These are phyloP conservation scores for Tangara arthus DNA, from an alignment of 2,797 vertebrate species.

Conservation along the genomic window DNA sequence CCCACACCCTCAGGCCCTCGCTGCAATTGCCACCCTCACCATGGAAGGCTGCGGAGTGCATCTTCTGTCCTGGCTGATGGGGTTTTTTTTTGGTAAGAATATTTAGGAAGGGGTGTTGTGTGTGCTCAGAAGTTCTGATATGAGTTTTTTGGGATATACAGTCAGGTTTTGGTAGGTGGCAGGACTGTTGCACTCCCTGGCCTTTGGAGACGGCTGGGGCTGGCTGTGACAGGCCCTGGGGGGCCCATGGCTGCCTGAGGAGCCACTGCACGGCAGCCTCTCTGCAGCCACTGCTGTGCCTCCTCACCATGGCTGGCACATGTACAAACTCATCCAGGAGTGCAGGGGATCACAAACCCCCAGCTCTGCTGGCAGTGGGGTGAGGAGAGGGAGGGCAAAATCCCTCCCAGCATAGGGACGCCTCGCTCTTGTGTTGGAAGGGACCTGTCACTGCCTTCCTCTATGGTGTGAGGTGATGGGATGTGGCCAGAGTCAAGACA, in stretches of 20 bases:
- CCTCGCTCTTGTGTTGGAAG: rapidly evolving
- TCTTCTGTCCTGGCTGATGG: rapidly evolving
- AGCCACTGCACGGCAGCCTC: rapidly evolving
- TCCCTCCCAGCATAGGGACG: rapidly evolving
- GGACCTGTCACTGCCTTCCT: neutral
- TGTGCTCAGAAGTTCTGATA: neutral
- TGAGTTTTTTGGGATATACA: neutral
- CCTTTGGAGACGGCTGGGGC: rapidly evolving
- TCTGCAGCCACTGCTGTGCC: rapidly evolving
- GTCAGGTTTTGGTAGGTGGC: neutral
- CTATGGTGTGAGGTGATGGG: rapidly evolving
- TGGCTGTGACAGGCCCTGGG: no score
- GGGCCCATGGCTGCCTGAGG: rapidly evolving
- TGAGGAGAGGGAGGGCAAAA: neutral
- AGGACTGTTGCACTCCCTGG: neutral
- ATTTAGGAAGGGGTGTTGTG: neutral
- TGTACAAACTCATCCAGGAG: neutral
- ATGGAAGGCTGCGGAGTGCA: rapidly evolving
- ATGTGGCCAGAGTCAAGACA: rapidly evolving
- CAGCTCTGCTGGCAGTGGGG: rapidly evolving
- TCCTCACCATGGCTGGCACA: rapidly evolving
- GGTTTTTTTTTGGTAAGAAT: rapidly evolving
- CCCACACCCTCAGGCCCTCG: rapidly evolving
- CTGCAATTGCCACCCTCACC: rapidly evolving
- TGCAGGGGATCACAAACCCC: neutral